phyloP scores from a whole-genome alignment of 2,888 invertebrate species.

The Lochmaea capreae region DNA sequence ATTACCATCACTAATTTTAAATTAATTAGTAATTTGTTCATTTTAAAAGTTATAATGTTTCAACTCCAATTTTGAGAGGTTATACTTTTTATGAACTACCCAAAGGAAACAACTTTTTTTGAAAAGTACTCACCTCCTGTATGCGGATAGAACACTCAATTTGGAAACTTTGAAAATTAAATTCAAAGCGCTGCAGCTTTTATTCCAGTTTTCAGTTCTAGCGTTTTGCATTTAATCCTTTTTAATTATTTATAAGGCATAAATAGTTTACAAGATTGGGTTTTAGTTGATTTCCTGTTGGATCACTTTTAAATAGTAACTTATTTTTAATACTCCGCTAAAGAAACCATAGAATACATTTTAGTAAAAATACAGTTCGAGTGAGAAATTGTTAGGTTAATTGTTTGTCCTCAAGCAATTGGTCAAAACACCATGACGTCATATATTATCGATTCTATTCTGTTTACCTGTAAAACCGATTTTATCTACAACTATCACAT shows the following conservation, averaged over 20 bases:
- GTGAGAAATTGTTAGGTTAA: no score
- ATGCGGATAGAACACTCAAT: slow-evolving; percentile 21
- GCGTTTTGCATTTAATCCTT: slow-evolving; percentile 35
- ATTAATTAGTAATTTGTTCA: background rate
- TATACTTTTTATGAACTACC: background rate
- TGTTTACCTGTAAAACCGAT: no score
- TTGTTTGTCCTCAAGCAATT: no score
- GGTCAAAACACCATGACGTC: no score
- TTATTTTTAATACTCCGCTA: no score
- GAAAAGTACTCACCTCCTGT: slow-evolving; percentile 19
- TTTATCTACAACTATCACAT: no score
- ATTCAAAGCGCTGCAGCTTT: slow-evolving; percentile 34
- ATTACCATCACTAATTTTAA: background rate
- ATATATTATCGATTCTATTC: no score
- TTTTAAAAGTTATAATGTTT: background rate
- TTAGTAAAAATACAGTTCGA: no score
- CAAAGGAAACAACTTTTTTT: slow-evolving; percentile 1
- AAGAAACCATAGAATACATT: no score
- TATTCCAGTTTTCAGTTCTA: slow-evolving; percentile 33
- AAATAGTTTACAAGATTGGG: slow-evolving; percentile 15
- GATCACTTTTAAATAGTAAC: no score
- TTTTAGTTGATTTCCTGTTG: slow-evolving; percentile 1
- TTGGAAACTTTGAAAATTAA: slow-evolving; percentile 33
- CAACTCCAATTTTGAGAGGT: background rate
- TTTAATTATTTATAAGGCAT: slow-evolving; percentile 36